Base-by-base conservation (phyloP, 2,888 invertebrate genomes). In the Argynnis bischoffii region DNA sequence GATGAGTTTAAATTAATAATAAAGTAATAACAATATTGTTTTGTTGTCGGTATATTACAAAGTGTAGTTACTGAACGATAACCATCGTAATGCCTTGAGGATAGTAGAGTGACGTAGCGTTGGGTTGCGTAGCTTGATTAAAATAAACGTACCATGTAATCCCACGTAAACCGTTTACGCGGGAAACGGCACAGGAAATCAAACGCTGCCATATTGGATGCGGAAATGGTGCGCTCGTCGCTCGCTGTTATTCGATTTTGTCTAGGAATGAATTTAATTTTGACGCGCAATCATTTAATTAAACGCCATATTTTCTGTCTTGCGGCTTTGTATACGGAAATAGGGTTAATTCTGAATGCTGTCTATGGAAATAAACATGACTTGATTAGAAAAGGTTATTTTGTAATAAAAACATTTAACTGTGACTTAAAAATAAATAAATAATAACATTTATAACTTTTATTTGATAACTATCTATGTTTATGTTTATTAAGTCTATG, bases 181-280 rank as follows among this genome's bases (percentile, higher is more conserved):
- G 79, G 79, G 79, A 86, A 86, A 82, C 83, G 81, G 76, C 76
- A 78, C 83, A 88, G 92, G 92, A 92, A 89, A 92, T 92, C 88
- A 90, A 90, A 85, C 80, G 84, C 86, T 76, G 90, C 90, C 90
- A 87, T 90, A 88, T 90, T 91, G 87, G 84, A 88, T 85, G 79
- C 89, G 92, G 92, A 92, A 90, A 92, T 90, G 86, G 82, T 75
- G 78, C 78, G 78, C 78, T 78, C 77, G 79, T 76, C 79, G 78
- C 75, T 75, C 76, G 71, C 67, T 68, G 74, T 79, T 77, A 80
- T 78, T 80, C 71, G 78, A 76, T 77, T 76, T 76, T 67, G 74
- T 72, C 67, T 72, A 70, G 69, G 69, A 75, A 73, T 71, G 71
- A 71, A 72, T 76, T 72, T 69, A 72, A 67, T 72, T 72, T 70